Percentiles rank a stretch among this genome's conserved stretches.
phyloP scores from a whole-genome alignment of 1,140 invertebrate species.

The Amphibalanus amphitrite region DNA sequence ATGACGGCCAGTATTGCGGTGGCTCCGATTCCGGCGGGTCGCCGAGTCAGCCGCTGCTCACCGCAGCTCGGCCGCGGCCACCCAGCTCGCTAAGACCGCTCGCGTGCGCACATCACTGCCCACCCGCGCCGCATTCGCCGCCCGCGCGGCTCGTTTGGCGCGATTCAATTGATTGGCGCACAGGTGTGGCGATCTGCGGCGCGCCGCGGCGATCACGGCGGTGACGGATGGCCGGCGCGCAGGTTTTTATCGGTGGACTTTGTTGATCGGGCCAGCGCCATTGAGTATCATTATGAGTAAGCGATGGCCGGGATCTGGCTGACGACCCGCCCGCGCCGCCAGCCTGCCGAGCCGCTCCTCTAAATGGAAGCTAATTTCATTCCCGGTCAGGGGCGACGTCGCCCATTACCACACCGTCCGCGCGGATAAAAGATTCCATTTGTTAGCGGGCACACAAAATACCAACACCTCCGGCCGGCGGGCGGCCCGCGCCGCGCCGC shows the following conservation, averaged over 20 bases:
- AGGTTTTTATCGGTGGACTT: neutral
- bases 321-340: neutral
- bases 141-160: neutral
- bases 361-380: neutral
- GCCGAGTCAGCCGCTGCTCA: neutral
- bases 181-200: neutral
- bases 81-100: neutral
- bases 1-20: neutral
- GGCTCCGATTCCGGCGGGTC: neutral
- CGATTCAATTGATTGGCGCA: neutral
- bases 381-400: neutral
- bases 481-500: too few relatives aligned
- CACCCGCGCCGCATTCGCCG: too few relatives aligned
- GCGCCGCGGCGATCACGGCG: neutral
- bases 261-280: neutral
- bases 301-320: neutral
- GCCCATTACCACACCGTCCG: neutral
- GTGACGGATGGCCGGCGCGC: neutral
- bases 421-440: neutral
- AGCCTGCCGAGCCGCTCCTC: neutral
- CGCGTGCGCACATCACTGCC: too few relatives aligned
- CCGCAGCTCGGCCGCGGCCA: neutral
- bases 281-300: neutral
- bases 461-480: neutral
- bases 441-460: neutral